phyloP scores from a whole-genome alignment of 2,888 invertebrate genomes.

The Salticus scenicus region DNA sequence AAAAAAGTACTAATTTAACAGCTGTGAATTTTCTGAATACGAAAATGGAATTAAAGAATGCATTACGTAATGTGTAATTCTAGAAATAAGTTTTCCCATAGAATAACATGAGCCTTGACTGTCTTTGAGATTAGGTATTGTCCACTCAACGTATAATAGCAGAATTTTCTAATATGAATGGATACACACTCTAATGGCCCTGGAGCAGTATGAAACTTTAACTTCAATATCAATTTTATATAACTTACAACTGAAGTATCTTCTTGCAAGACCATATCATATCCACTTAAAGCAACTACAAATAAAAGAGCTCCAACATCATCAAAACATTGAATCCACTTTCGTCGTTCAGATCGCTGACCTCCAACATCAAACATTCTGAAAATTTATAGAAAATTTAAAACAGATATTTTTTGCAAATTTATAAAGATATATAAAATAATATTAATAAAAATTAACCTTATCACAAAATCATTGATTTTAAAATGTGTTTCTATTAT shows the following conservation, averaged over 20 bases:
- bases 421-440: background rate
- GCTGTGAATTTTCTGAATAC: too few species aligned
- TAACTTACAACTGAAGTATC: slow-evolving; percentile 78
- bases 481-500: slow-evolving; percentile 82
- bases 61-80: too few species aligned
- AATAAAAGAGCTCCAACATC: slow-evolving; percentile 81
- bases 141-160: too few species aligned
- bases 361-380: slow-evolving; percentile 83
- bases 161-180: too few species aligned
- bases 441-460: slow-evolving; percentile 71
- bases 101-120: too few species aligned
- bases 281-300: slow-evolving; percentile 82
- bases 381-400: background rate
- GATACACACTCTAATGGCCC: too few species aligned
- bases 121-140: too few species aligned
- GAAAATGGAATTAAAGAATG: too few species aligned
- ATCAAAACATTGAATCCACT: slow-evolving; percentile 83
- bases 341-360: slow-evolving; percentile 81
- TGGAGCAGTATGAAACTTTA: too few species aligned
- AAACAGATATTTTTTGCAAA: background rate
- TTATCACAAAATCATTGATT: slow-evolving; percentile 80
- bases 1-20: too few species aligned
- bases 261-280: slow-evolving; percentile 82
- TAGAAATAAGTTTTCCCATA: too few species aligned
- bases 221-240: too few species aligned